Percentiles rank a stretch among this genome's conserved stretches.
Evolutionary conservation across 2,888 invertebrate species (phyloP).

Genomic region (Fragum whitleyi): DNA sequence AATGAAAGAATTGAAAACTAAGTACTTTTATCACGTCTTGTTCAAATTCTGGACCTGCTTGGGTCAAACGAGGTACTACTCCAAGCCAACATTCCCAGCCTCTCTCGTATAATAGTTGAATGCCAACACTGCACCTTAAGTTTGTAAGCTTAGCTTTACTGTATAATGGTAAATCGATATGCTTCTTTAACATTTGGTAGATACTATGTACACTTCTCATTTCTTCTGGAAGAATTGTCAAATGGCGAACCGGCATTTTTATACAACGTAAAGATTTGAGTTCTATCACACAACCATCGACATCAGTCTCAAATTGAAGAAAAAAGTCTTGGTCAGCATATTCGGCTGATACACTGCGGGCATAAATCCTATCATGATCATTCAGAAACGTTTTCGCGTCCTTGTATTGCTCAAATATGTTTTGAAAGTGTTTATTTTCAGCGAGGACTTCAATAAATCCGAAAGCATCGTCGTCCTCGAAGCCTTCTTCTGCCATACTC

Average conservation of each 20-base stretch:
- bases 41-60: conserved; percentile 3
- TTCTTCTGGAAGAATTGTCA: conserved; percentile 23
- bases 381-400: conserved; percentile 11
- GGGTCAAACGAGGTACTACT: conserved; percentile 29
- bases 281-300: conserved; percentile 44
- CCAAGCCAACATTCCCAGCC: conserved; percentile 47
- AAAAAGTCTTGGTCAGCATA: conserved; percentile 13
- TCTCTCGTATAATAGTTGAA: conserved; percentile 47
- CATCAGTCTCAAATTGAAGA: conserved; percentile 19
- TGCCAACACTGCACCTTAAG: conserved; percentile 37
- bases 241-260: conserved; percentile 27
- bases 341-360: conserved; percentile 14
- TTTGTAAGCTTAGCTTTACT: conserved; percentile 28
- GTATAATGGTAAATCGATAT: conserved; percentile 37
- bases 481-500: no score
- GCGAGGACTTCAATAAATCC: conserved; percentile 7
- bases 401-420: conserved; percentile 12
- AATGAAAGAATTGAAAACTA: conserved; percentile 11
- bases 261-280: conserved; percentile 11
- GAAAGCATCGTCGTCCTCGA: conserved; percentile 3
- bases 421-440: conserved; percentile 23
- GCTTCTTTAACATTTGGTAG: conserved; percentile 44
- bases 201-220: conserved; percentile 6
- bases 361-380: conserved; percentile 22
- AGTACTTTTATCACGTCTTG: background rate